Percentiles rank a stretch among this genome's conserved stretches.
These are phyloP conservation scores for Trematomus loennbergii DNA, from an alignment of 2,113 vertebrate genomes.

Conservation along the genomic window DNA sequence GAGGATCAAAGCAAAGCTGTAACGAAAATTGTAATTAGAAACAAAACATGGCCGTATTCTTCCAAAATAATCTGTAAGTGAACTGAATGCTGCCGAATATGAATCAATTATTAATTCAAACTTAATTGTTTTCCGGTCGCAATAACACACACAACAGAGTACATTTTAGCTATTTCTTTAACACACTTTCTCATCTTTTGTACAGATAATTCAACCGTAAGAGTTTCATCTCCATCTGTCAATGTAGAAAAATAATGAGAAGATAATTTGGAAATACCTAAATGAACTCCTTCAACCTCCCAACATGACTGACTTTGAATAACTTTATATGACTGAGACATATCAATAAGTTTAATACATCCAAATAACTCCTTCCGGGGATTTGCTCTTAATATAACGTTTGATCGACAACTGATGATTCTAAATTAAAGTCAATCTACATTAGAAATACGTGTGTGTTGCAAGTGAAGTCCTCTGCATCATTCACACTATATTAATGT, in stretches of 20 bases:
- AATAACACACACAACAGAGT: no score
- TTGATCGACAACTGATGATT: not conserved
- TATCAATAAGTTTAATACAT: not conserved
- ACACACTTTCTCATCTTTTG: no score
- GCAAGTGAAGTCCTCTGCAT: not conserved
- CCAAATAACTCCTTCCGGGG: not conserved
- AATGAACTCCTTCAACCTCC: not conserved
- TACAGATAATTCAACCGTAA: not conserved
- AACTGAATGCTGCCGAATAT: not conserved
- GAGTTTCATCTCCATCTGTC: not conserved
- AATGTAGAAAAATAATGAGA: no score
- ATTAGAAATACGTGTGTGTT: not conserved
- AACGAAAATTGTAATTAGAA: not conserved
- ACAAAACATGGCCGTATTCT: not conserved
- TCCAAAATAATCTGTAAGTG: not conserved
- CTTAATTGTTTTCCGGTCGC: no score
- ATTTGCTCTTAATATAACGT: not conserved
- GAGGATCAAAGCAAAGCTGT: not conserved
- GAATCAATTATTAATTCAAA: no score
- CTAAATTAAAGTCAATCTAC: not conserved
- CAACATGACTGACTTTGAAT: not conserved
- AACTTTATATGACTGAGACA: not conserved
- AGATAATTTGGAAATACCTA: not conserved
- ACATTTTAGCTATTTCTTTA: no score
- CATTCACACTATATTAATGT: not conserved